Base-by-base conservation (phyloP, 1,140 invertebrate genomes). In the Papilio machaon region DNA sequence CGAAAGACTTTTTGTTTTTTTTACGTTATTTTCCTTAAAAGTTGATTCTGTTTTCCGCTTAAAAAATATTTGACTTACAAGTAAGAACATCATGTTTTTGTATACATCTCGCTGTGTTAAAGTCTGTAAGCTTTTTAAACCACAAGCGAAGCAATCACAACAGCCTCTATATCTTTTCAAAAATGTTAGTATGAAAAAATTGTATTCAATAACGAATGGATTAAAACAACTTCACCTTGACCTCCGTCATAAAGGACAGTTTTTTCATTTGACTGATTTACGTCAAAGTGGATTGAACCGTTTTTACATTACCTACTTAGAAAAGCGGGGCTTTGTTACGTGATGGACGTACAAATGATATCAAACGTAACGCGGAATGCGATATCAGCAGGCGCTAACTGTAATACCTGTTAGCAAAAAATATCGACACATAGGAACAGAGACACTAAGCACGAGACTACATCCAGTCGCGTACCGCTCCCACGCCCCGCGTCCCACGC, bases 331-430 rank as follows among this genome's bases (percentile, higher is more conserved):
- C 64, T 3, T 70, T 70, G 64, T 70, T 35, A 35, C 23, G 64
- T 70, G 23, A 38, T 15, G 11, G 3, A 15, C 30, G 30, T 70
- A 15, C 30, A 70, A 70, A 70, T 70, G 23, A 35, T 35, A 67
- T 70, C 30, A 35, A 70, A 70, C 2, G 30, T 38, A 17, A 70
- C 2, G 30, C 11, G 23, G 64, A 38, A 35, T 70, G 13, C 64
- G 30, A 70, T 38, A 35, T 15, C 10, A 30, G 13, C 19, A 10
- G 64, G n/a, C 23, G 30, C 30, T 64, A 64, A 64, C 64, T 70
- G 64, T 70, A 70, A 35, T 35, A 10, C 23, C 35, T 70, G 64
- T 70, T 70, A 70, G 30, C 64, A 70, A 70, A 70, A 70, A 70
- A 35, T 30, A 17, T 58, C 54, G 8, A 2, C 54, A 17, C 17